Conservation (phyloP, 1,140 invertebrate genomes). For the Sitobion miscanthi region DNA sequence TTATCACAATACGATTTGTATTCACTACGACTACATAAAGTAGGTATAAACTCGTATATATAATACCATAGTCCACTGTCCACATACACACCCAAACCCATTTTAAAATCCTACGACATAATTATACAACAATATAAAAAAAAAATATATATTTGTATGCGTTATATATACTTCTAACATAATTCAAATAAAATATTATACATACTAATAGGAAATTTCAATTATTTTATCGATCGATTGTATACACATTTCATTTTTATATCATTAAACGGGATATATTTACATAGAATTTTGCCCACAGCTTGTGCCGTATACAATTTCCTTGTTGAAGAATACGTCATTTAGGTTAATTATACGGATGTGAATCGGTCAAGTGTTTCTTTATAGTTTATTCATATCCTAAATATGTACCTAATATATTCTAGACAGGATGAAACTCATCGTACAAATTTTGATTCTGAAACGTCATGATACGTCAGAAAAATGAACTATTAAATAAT, state of each 20-base stretch:
- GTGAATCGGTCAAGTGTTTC: neutral
- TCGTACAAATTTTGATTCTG: too few species aligned
- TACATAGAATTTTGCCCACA: neutral
- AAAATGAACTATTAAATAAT: too few species aligned
- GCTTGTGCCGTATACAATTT: too few species aligned
- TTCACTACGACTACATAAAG: neutral
- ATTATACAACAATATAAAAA: neutral
- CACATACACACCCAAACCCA: neutral
- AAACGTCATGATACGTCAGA: too few species aligned
- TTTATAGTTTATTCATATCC: neutral
- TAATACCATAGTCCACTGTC: neutral
- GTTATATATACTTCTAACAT: too few species aligned
- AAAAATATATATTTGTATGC: neutral
- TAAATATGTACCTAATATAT: neutral
- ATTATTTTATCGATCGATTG: neutral
- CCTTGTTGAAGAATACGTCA: too few species aligned
- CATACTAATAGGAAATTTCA: neutral
- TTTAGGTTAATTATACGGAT: neutral
- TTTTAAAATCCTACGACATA: neutral
- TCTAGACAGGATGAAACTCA: neutral
- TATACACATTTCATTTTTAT: neutral
- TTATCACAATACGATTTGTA: neutral
- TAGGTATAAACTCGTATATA: neutral
- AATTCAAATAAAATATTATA: neutral
- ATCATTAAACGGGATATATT: neutral